Evolutionary conservation across 2,797 vertebrate genomes (phyloP).

Genomic region (Enteromius radiatus): DNA sequence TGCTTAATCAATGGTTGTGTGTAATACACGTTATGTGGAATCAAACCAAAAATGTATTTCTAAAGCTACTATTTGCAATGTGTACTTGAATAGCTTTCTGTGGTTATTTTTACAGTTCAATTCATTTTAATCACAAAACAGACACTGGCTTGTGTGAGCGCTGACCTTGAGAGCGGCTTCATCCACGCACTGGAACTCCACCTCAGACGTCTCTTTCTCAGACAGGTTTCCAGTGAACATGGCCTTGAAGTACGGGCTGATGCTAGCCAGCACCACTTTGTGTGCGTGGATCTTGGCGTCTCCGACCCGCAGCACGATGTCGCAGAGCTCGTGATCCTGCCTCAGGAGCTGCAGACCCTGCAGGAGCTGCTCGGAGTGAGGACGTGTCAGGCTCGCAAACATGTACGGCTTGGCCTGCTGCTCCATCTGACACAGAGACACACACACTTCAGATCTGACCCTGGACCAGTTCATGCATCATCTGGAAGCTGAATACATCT

Average conservation of each 20-base stretch:
- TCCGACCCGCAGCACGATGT: slow-evolving; percentile 94
- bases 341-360: slow-evolving; percentile 96
- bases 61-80: too few species aligned
- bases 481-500: too few species aligned
- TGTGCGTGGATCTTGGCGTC: slow-evolving; percentile 97
- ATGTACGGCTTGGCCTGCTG: slow-evolving; percentile 93
- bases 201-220: slow-evolving; percentile 95
- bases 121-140: too few species aligned
- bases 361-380: slow-evolving; percentile 97
- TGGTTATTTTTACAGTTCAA: too few species aligned
- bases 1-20: too few species aligned
- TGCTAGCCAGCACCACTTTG: slow-evolving; percentile 96
- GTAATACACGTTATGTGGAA: too few species aligned
- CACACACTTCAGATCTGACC: not conserved
- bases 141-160: not conserved
- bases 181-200: slow-evolving; percentile 95
- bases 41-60: too few species aligned
- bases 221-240: slow-evolving; percentile 99
- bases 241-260: slow-evolving; percentile 99
- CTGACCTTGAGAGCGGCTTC: slow-evolving; percentile 88
- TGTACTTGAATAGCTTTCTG: too few species aligned
- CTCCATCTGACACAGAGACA: slow-evolving; percentile 83
- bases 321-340: slow-evolving; percentile 95
- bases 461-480: too few species aligned
- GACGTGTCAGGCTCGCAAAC: slow-evolving; percentile 95